Evolutionary conservation across 1,140 invertebrate genomes (phyloP).

Genomic region (Trinorchestia longiramus): DNA sequence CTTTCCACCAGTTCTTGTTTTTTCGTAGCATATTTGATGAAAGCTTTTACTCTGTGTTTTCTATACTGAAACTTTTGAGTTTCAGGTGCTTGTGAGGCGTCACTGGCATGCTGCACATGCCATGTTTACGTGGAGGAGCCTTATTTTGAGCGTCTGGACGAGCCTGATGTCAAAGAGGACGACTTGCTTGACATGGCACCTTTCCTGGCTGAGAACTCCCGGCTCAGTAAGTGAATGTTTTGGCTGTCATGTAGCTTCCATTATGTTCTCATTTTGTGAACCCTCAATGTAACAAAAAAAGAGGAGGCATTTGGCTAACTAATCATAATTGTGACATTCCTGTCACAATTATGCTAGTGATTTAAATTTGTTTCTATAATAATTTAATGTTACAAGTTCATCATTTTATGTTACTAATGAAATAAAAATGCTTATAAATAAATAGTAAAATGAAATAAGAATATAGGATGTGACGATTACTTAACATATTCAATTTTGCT

Average conservation of each 20-base stretch:
- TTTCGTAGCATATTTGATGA: no score
- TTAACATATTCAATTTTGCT: not conserved
- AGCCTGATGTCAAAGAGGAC: slow-evolving; percentile 91
- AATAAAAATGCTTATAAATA: not conserved
- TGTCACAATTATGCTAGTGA: not conserved
- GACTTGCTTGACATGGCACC: slow-evolving; percentile 97
- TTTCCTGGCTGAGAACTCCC: slow-evolving; percentile 94
- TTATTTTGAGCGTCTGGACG: slow-evolving; percentile 81
- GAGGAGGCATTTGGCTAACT: not conserved
- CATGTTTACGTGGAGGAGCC: slow-evolving; percentile 93
- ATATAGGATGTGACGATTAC: not conserved
- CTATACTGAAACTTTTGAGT: not conserved
- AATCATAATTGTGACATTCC: not conserved
- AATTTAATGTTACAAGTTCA: not conserved
- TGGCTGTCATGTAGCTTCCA: not conserved
- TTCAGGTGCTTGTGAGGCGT: slow-evolving; percentile 94
- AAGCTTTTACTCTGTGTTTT: not conserved
- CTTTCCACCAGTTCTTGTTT: no score
- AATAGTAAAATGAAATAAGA: not conserved
- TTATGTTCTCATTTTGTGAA: not conserved
- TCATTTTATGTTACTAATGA: not conserved
- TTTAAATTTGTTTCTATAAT: not conserved
- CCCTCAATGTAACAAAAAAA: not conserved
- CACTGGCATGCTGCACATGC: slow-evolving; percentile 97
- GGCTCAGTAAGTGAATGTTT: slow-evolving; percentile 69